These are phyloP conservation scores for Masticophis lateralis DNA, from an alignment of 2,797 vertebrate species.

Conservation along the genomic window DNA sequence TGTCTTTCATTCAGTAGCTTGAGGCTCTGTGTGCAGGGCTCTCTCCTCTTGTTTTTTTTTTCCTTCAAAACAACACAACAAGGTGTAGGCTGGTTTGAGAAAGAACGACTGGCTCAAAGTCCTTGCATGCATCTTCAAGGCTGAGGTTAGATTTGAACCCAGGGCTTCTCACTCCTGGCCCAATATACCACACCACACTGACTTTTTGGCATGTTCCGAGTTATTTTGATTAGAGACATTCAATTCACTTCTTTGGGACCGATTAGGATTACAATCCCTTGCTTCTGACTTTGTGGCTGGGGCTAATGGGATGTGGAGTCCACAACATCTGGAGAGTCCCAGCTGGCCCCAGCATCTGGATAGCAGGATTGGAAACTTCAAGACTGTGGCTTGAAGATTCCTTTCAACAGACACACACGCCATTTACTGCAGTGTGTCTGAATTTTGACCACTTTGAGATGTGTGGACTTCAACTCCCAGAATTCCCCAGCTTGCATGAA, in stretches of 20 bases:
- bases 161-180: neutral
- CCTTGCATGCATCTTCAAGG: neutral
- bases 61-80: neutral
- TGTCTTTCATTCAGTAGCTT: neutral
- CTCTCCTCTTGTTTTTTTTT: neutral
- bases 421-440: neutral
- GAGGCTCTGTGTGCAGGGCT: neutral
- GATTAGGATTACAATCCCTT: neutral
- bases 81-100: neutral
- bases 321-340: neutral
- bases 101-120: neutral
- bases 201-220: neutral
- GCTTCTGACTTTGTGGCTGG: neutral
- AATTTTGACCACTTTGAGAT: neutral
- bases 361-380: neutral
- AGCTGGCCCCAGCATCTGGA: neutral
- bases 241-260: neutral
- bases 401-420: neutral
- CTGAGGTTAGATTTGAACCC: neutral
- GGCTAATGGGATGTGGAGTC: neutral
- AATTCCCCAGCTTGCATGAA: neutral
- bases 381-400: neutral
- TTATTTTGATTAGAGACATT: neutral
- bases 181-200: neutral
- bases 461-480: neutral